A percentile compares a stretch with the other conserved stretches of the same genome.
These are phyloP conservation scores for Diuraphis noxia DNA, from an alignment of 1,140 invertebrate genomes.

Conservation along the genomic window DNA sequence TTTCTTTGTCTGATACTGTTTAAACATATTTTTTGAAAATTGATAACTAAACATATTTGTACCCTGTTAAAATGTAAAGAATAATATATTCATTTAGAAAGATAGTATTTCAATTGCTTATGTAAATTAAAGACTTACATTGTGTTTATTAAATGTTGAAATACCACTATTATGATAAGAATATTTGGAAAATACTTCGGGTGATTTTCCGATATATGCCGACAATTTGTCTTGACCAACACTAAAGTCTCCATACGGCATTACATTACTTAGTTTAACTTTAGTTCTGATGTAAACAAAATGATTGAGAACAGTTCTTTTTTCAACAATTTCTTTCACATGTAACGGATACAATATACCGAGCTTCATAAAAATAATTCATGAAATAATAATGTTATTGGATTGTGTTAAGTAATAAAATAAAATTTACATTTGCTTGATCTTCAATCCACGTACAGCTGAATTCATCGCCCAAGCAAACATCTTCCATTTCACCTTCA, in stretches of 20 bases:
- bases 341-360: neutral
- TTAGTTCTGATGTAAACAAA: neutral
- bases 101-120: neutral
- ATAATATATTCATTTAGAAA: neutral
- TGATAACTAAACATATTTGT: neutral
- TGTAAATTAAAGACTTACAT: neutral
- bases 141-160: neutral
- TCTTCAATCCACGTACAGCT: constrained; percentile 34
- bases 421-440: constrained; percentile 19
- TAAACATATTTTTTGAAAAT: neutral
- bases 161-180: neutral
- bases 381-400: neutral
- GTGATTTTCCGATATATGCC: neutral
- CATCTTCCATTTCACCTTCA: neutral
- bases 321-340: neutral
- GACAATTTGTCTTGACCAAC: neutral
- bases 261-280: constrained; percentile 23
- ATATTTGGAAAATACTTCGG: neutral
- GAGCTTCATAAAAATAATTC: neutral
- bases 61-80: neutral
- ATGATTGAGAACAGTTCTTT: neutral
- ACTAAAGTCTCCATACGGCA: constrained; percentile 11
- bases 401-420: neutral
- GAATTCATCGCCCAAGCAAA: constrained; percentile 31
- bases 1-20: neutral